A percentile compares a stretch with the other conserved stretches of the same genome.
phyloP scores from a whole-genome alignment of 2,113 vertebrate genomes.

The Vanacampus margaritifer region DNA sequence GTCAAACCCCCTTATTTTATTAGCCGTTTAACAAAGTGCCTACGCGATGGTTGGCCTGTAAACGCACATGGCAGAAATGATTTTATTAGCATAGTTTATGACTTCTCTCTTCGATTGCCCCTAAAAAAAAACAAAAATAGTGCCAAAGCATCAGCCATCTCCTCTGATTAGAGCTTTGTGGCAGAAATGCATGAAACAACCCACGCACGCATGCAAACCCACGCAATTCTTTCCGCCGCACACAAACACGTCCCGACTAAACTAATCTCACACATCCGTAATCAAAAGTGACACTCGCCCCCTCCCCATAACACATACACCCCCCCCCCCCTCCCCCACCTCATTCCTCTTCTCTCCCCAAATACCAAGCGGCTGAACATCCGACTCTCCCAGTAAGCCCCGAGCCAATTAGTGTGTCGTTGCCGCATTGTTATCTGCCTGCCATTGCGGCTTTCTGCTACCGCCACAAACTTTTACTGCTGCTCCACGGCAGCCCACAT shows the following conservation, averaged over 20 bases:
- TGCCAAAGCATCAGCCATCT: conserved; percentile 21
- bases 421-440: conserved; percentile 70
- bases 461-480: conserved; percentile 53
- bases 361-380: conserved; percentile 58
- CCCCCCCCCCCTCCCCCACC: conserved; percentile 7
- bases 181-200: conserved; percentile 4
- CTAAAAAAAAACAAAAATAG: not conserved
- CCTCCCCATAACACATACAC: conserved; percentile 6
- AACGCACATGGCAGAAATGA: not conserved
- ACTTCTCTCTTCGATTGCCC: not conserved
- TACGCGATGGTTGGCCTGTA: conserved; percentile 1
- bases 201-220: conserved; percentile 13
- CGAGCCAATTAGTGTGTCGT: conserved; percentile 67
- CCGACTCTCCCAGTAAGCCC: conserved; percentile 60
- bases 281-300: conserved; percentile 60
- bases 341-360: conserved; percentile 45
- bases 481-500: conserved; percentile 29
- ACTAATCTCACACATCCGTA: conserved; percentile 62
- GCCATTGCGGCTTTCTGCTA: conserved; percentile 65
- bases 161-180: conserved; percentile 25
- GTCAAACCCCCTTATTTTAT: conserved; percentile 5
- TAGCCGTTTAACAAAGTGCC: not conserved
- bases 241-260: conserved; percentile 52
- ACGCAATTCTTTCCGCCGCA: conserved; percentile 21
- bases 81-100: conserved; percentile 1